Conservation (phyloP, 2,113 vertebrate species). For the Varanus komodoensis region DNA sequence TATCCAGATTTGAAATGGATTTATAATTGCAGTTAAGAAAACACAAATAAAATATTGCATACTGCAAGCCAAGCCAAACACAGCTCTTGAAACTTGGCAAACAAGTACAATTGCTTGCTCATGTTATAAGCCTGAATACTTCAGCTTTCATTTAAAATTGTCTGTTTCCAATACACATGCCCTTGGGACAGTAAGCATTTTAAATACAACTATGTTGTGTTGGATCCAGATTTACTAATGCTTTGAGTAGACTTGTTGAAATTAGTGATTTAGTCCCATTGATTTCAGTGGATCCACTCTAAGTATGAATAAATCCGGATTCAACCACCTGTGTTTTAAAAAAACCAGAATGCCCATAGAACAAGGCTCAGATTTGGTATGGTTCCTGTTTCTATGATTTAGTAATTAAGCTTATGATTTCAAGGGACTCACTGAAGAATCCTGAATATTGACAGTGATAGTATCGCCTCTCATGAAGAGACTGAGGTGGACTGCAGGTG, state of each 20-base stretch:
- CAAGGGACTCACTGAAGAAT: neutral
- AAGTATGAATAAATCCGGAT: neutral
- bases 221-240: neutral
- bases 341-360: neutral
- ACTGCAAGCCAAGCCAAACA: slow-evolving; percentile 37
- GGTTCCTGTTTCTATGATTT: neutral
- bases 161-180: neutral
- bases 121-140: slow-evolving; percentile 13
- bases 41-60: slow-evolving; percentile 52
- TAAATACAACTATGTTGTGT: neutral
- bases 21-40: slow-evolving; percentile 51
- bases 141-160: slow-evolving; percentile 16
- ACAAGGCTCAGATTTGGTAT: neutral
- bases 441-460: neutral
- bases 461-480: neutral
- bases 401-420: neutral
- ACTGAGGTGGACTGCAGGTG: neutral
- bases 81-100: slow-evolving; percentile 32
- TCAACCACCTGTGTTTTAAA: neutral
- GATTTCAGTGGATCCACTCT: neutral
- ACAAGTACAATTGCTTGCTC: neutral
- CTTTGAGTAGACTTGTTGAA: neutral
- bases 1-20: slow-evolving; percentile 37
- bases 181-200: neutral
- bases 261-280: neutral